These are phyloP conservation scores for Phalera bucephala DNA, from an alignment of 2,888 invertebrate genomes.

Conservation along the genomic window DNA sequence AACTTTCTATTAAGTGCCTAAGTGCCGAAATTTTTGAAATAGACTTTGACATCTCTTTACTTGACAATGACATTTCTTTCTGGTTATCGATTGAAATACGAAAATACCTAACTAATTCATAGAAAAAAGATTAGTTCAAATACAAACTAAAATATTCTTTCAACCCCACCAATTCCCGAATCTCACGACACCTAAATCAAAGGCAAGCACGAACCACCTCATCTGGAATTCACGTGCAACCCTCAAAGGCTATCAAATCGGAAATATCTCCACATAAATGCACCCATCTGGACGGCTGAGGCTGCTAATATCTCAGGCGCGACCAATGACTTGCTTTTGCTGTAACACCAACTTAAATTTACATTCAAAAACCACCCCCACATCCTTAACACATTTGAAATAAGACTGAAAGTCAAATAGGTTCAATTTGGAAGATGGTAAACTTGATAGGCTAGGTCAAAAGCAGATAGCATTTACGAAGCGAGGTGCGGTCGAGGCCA, in stretches of 20 bases:
- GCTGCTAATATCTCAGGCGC: slow-evolving; percentile 78
- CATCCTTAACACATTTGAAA: slow-evolving; percentile 13
- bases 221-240: slow-evolving; percentile 34
- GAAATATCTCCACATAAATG: slow-evolving; percentile 71
- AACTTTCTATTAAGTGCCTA: too few relatives aligned
- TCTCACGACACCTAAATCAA: slow-evolving; percentile 30
- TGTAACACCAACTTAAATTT: slow-evolving; percentile 47
- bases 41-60: too few relatives aligned
- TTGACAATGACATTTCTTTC: too few relatives aligned
- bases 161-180: neutral
- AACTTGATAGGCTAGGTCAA: slow-evolving; percentile 43
- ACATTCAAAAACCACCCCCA: neutral
- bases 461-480: slow-evolving; percentile 74
- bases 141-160: too few relatives aligned
- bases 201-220: slow-evolving; percentile 25
- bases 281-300: slow-evolving; percentile 64
- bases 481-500: slow-evolving; percentile 65
- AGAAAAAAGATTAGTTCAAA: too few relatives aligned
- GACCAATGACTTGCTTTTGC: slow-evolving; percentile 64
- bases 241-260: slow-evolving; percentile 72
- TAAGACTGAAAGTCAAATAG: slow-evolving; percentile 30
- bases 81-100: too few relatives aligned
- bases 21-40: too few relatives aligned
- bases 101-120: too few relatives aligned
- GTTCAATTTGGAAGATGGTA: slow-evolving; percentile 9